A percentile compares a stretch with the other conserved stretches of the same genome.
These are phyloP conservation scores for Phalacrocorax brasilianus DNA, from an alignment of 2,113 vertebrate species.

Conservation along the genomic window DNA sequence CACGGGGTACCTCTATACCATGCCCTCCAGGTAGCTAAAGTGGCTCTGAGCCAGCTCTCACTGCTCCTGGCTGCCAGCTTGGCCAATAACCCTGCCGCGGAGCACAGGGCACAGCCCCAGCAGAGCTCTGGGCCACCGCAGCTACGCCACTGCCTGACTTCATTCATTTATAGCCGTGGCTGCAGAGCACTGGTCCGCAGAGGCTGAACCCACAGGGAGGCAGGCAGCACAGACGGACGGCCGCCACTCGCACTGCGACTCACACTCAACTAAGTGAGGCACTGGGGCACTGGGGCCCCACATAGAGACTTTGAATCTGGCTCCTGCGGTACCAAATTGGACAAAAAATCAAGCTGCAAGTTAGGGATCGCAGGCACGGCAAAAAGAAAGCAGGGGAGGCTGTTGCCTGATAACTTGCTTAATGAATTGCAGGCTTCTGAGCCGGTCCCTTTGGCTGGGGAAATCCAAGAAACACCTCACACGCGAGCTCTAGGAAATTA, in stretches of 20 bases:
- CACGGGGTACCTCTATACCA: not conserved
- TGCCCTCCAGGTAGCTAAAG: not conserved
- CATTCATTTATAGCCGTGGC: not conserved
- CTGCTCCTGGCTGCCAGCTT: not conserved
- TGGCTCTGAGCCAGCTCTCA: not conserved
- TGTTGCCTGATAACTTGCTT: constrained; percentile 23
- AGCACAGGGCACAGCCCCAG: not conserved
- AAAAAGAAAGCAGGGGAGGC: not conserved
- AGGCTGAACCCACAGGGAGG: not conserved
- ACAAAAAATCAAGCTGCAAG: not conserved
- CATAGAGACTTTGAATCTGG: not conserved
- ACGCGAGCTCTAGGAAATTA: not conserved
- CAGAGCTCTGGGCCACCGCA: accelerated
- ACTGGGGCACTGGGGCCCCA: not conserved
- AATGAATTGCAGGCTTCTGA: constrained; percentile 40
- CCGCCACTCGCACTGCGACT: accelerated
- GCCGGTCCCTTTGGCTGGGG: not conserved
- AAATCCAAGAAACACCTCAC: constrained; percentile 21
- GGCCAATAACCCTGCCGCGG: not conserved
- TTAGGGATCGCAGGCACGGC: not conserved
- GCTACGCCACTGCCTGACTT: accelerated
- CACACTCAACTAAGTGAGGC: not conserved
- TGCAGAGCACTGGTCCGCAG: not conserved
- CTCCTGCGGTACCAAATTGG: not conserved
- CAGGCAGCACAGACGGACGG: accelerated